These are phyloP conservation scores for Eretmochelys imbricata DNA, from an alignment of 2,113 vertebrate genomes.

Conservation along the genomic window DNA sequence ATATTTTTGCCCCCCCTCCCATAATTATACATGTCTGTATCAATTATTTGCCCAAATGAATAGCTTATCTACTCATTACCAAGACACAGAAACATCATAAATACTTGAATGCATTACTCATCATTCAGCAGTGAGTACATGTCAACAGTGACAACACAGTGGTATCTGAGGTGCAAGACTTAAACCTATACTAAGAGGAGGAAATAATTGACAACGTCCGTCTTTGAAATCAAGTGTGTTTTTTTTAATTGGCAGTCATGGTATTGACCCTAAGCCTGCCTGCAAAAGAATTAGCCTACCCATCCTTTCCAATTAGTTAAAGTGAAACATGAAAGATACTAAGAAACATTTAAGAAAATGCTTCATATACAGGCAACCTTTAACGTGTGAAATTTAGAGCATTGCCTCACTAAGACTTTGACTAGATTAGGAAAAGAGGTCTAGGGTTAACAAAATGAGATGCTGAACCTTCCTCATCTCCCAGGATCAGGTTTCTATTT, in stretches of 20 bases:
- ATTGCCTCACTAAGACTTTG: neutral
- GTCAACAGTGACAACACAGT: neutral
- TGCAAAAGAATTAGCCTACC: neutral
- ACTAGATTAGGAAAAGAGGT: neutral
- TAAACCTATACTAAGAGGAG: constrained; percentile 35
- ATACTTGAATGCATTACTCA: neutral
- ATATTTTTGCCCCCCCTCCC: constrained; percentile 57
- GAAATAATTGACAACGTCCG: constrained; percentile 17
- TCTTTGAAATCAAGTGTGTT: neutral
- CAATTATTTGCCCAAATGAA: constrained; percentile 58
- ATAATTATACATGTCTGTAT: constrained; percentile 53
- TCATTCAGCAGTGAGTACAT: neutral
- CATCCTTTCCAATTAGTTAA: neutral
- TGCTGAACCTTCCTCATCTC: neutral
- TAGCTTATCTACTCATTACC: constrained; percentile 31
- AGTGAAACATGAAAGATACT: neutral
- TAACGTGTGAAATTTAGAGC: neutral
- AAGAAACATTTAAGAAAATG: neutral
- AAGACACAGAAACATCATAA: constrained; percentile 14
- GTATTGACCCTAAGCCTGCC: neutral
- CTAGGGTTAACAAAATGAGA: neutral
- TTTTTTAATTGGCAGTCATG: neutral
- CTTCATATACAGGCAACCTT: neutral
- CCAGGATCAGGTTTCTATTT: neutral
- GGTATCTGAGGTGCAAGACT: constrained; percentile 25